Conservation (phyloP, 2,797 vertebrate genomes). For the Pagetopsis macropterus region DNA sequence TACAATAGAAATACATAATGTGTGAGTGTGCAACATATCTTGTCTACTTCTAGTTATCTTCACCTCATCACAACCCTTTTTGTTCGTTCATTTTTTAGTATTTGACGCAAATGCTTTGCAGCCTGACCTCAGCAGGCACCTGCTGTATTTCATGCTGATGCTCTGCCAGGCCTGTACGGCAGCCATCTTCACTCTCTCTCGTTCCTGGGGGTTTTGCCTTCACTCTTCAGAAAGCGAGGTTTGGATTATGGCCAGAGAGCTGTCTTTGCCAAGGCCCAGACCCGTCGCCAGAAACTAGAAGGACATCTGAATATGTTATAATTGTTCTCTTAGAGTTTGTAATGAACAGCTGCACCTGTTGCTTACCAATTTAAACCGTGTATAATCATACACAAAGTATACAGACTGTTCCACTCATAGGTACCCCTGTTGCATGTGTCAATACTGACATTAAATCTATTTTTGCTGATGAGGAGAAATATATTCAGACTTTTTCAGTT, state of each 20-base stretch:
- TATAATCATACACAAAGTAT: not conserved
- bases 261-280: slow-evolving; percentile 11
- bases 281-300: not conserved
- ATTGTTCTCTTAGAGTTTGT: not conserved
- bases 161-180: not conserved
- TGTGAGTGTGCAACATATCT: too few species aligned
- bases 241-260: slow-evolving; percentile 7
- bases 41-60: too few species aligned
- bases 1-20: too few species aligned
- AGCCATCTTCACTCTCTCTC: slow-evolving; percentile 9
- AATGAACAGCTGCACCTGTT: not conserved
- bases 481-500: too few species aligned
- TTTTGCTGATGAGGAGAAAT: too few species aligned
- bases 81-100: too few species aligned
- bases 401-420: not conserved
- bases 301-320: slow-evolving; percentile 11
- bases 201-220: not conserved
- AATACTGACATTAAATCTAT: not conserved
- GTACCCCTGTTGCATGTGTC: not conserved
- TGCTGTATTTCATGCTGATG: not conserved
- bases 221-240: not conserved
- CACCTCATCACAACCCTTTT: too few species aligned
- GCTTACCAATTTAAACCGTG: not conserved
- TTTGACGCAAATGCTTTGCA: too few species aligned
- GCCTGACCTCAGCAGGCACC: not conserved